Base-by-base conservation (phyloP, 2,113 vertebrate species). In the Trogon surrucura region DNA sequence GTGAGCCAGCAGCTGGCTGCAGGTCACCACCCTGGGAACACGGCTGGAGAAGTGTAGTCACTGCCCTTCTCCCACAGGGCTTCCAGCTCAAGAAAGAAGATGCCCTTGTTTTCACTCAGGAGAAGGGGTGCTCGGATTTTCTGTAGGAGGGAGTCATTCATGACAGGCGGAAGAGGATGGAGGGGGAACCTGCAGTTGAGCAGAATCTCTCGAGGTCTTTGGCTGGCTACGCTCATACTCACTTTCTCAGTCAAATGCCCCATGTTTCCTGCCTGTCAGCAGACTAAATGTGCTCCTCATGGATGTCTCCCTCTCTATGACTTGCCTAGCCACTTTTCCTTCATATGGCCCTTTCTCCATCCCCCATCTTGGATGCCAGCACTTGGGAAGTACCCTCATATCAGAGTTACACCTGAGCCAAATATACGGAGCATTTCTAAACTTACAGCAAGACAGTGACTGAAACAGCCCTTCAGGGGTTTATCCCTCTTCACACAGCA, bases 241-340 rank as follows among this genome's bases (percentile, higher is more conserved):
- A 74, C 13, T 25, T 69, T 71, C 27, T 48, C 36, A 7, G 45
- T 8, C 57, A 65, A 91, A 54, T 65, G 75, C 66, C 44, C 71
- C 38, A 44, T 0, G 0, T 2, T 53, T 84, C 27, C 23, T 81
- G 8, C 30, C 16, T 65, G 6, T 6, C 18, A 12, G 9, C 20
- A 16, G 10, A 38, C 32, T 79, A 67, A 58, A 64, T 18, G 8
- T 9, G 29, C 32, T 79, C 29, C 22, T 67, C 2, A 0, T 15
- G 9, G 32, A 60, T 15, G 69, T 58, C 11, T 91, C 16, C 21
- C 16, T 36, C 26, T 70, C 56, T 58, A 4, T 1, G 2, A 29
- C 15, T 30, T 54, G 16, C 48, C 20, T 29, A 70, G 27, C 1
- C 9, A 17, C 5, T 3, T 7, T 66, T 54, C 26, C 17, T 8